phyloP scores from a whole-genome alignment of 2,797 vertebrate genomes.

The Cossypha dichroa region DNA sequence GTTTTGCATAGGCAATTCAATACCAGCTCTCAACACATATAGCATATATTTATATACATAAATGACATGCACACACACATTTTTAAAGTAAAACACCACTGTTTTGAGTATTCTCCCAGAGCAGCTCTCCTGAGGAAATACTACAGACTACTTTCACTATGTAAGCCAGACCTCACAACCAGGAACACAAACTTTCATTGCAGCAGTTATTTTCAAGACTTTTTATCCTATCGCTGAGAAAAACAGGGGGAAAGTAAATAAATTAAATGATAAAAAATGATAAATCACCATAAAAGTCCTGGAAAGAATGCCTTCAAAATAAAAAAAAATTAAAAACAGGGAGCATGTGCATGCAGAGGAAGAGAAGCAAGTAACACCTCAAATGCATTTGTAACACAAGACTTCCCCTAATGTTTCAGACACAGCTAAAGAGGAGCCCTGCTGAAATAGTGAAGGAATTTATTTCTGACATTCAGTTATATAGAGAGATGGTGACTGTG shows the following conservation, averaged over 20 bases:
- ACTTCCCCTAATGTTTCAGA: neutral
- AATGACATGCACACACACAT: neutral
- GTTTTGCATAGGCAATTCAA: neutral
- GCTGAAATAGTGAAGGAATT: neutral
- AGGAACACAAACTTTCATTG: neutral
- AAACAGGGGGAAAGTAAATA: neutral
- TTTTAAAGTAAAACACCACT: neutral
- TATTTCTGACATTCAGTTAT: neutral
- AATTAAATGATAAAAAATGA: neutral
- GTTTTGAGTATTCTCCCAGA: neutral
- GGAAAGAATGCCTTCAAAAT: neutral
- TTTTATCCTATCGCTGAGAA: neutral
- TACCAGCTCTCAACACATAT: neutral
- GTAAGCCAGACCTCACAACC: neutral
- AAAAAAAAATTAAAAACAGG: neutral
- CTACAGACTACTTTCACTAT: neutral
- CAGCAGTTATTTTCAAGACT: neutral
- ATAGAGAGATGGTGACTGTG: neutral
- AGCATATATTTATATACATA: neutral
- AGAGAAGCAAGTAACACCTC: neutral
- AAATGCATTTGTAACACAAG: neutral
- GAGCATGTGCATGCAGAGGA: neutral
- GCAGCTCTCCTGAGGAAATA: neutral
- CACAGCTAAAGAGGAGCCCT: neutral
- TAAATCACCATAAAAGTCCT: neutral